phyloP scores from a whole-genome alignment of 1,140 invertebrate species.

The Mamestra configurata region DNA sequence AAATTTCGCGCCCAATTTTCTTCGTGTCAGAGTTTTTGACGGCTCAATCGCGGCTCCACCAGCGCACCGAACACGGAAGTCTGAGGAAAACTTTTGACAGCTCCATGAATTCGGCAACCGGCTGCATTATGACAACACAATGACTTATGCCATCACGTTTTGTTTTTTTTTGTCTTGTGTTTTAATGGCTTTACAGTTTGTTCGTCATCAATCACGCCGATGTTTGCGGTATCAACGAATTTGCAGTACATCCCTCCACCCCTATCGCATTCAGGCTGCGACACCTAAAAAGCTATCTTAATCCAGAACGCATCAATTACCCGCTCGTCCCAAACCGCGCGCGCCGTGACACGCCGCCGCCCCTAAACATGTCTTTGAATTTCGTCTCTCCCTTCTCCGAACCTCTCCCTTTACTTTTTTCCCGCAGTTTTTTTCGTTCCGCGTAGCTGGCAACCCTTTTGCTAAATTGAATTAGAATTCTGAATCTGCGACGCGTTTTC shows the following conservation, averaged over 20 bases:
- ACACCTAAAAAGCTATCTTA: constrained; percentile 65
- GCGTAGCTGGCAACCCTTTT: constrained; percentile 83
- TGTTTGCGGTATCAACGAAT: constrained; percentile 44
- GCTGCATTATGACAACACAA: constrained; percentile 47
- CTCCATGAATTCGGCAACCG: constrained; percentile 41
- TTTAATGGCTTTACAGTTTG: constrained; percentile 40
- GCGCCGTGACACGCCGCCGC: constrained; percentile 70
- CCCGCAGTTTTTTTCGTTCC: constrained; percentile 67
- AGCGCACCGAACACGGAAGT: constrained; percentile 44
- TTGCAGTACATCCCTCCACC: constrained; percentile 46
- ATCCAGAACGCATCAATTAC: constrained; percentile 76
- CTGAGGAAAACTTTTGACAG: constrained; percentile 49
- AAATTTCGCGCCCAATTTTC: constrained; percentile 79
- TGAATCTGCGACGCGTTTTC: constrained; percentile 56
- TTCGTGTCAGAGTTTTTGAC: constrained; percentile 76
- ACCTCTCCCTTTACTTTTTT: constrained; percentile 63
- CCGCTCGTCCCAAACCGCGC: constrained; percentile 59
- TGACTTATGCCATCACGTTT: constrained; percentile 37
- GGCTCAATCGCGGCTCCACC: constrained; percentile 68
- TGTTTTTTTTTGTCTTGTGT: constrained; percentile 22
- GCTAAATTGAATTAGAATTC: constrained; percentile 82
- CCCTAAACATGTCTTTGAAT: constrained; percentile 77
- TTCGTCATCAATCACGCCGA: constrained; percentile 43
- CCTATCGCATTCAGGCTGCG: constrained; percentile 51
- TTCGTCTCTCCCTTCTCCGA: constrained; percentile 58